A percentile compares a stretch with the other conserved stretches of the same genome.
Conservation (phyloP, 2,797 vertebrate species). For the Tenualosa thibaudeaui region DNA sequence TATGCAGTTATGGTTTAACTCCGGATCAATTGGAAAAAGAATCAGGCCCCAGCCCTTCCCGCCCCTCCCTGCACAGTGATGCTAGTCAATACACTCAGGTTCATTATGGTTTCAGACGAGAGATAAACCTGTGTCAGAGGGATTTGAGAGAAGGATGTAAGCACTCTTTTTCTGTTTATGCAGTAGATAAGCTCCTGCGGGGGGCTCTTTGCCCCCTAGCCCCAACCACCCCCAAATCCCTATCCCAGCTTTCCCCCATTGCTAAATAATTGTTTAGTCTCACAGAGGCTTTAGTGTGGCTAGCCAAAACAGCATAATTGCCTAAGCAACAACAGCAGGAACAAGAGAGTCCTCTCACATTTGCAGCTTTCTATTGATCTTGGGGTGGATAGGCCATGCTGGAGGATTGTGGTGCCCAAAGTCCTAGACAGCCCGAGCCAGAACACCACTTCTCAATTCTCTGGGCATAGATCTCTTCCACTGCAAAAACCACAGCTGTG, state of each 20-base stretch:
- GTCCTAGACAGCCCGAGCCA: neutral
- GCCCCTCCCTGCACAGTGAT: neutral
- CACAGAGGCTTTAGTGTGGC: neutral
- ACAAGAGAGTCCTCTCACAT: neutral
- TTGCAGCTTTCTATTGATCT: neutral
- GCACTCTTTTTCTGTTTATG: neutral
- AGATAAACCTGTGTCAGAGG: slow-evolving; percentile 5
- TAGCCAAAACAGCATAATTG: slow-evolving; percentile 1
- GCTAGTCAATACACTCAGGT: neutral
- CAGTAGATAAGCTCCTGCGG: neutral
- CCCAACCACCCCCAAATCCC: neutral
- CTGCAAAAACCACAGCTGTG: neutral
- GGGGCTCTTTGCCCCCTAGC: neutral
- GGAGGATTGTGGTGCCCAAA: neutral
- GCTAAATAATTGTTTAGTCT: slow-evolving; percentile 14
- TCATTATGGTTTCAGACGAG: neutral
- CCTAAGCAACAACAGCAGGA: neutral
- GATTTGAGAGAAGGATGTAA: slow-evolving; percentile 19
- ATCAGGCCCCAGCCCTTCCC: neutral
- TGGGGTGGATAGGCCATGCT: neutral
- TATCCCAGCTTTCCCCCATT: neutral
- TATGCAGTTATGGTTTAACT: slow-evolving; percentile 18
- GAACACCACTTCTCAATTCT: neutral
- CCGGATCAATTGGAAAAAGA: slow-evolving; percentile 10
- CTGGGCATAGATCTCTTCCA: neutral